Conservation (phyloP, 2,797 vertebrate species). For the Hemibagrus guttatus region DNA sequence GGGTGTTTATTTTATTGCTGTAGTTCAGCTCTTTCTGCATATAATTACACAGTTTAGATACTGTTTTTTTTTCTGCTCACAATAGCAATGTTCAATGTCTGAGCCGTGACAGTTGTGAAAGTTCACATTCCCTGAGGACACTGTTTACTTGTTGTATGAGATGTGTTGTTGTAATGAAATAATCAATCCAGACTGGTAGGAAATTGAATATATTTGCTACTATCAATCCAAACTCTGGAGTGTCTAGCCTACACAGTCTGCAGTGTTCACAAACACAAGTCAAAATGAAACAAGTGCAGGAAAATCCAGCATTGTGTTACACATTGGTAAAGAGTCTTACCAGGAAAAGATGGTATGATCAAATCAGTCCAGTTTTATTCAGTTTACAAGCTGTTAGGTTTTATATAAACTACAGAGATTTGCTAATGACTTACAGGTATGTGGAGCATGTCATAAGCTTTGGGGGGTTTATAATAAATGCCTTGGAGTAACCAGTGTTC, state of each 20-base stretch:
- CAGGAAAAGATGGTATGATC: background rate
- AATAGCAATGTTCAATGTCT: background rate
- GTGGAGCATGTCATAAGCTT: no score
- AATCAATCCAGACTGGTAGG: background rate
- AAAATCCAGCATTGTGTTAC: background rate
- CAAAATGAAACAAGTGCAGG: background rate
- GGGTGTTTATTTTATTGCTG: conserved; percentile 6
- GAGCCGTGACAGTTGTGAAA: background rate
- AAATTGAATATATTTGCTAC: background rate
- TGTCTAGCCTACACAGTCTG: background rate
- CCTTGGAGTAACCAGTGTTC: background rate
- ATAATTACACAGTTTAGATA: conserved; percentile 15
- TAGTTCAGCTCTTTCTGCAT: conserved; percentile 20
- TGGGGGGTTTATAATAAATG: background rate
- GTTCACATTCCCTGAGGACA: background rate
- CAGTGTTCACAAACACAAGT: background rate
- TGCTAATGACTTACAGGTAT: background rate
- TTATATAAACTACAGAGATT: background rate
- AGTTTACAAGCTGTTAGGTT: background rate
- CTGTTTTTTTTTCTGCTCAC: background rate
- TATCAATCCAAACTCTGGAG: background rate
- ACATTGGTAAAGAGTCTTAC: background rate
- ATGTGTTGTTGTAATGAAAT: background rate
- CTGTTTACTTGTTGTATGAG: background rate
- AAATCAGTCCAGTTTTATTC: background rate